Evolutionary conservation across 2,888 invertebrate genomes (phyloP).

Genomic region (Girardia tigrina): DNA sequence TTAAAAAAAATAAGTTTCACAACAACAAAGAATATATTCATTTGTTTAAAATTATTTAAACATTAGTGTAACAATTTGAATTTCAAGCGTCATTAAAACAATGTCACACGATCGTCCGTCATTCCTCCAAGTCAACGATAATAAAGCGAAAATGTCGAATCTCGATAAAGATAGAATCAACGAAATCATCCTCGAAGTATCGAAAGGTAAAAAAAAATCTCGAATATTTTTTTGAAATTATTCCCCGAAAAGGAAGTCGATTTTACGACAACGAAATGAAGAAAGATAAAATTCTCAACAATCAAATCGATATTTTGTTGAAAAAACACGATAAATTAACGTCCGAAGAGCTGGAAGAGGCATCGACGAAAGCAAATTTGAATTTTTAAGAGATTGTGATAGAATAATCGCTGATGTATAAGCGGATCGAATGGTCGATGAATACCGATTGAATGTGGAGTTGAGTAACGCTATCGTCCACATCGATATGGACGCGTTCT

Average conservation of each 20-base stretch:
- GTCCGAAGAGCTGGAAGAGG: no score
- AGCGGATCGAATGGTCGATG: not conserved
- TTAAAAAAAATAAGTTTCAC: no score
- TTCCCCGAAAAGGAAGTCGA: no score
- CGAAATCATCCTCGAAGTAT: not conserved
- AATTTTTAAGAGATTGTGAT: no score
- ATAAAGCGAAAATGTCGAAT: not conserved
- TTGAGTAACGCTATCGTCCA: constrained; percentile 52
- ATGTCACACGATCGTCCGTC: not conserved
- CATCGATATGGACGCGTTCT: constrained; percentile 58
- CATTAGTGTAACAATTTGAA: no score
- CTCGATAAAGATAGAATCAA: not conserved
- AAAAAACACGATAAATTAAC: no score
- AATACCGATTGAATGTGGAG: not conserved
- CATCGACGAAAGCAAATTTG: no score
- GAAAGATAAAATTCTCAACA: not conserved
- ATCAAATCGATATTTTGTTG: not conserved
- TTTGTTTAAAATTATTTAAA: no score
- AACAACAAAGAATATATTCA: no score
- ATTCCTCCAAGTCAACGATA: not conserved
- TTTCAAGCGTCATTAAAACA: no score
- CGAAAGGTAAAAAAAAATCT: not conserved
- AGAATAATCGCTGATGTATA: no score
- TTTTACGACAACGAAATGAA: not conserved
- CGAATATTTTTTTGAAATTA: no score